phyloP scores from a whole-genome alignment of 2,888 invertebrate species.

The Clepsis dumicolana region DNA sequence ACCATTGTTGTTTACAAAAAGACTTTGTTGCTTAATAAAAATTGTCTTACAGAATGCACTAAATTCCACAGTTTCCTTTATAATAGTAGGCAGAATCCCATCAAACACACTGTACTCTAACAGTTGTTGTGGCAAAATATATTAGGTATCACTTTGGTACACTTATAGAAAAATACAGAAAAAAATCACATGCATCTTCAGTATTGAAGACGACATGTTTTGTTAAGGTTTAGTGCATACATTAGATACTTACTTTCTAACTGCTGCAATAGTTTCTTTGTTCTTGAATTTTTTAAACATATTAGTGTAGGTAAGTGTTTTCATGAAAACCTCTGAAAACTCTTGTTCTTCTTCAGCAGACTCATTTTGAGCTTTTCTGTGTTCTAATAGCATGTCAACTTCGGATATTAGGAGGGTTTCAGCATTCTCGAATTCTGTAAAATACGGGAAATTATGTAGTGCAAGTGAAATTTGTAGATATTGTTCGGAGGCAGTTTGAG shows the following conservation, averaged over 20 bases:
- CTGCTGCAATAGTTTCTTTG: slow-evolving; percentile 98
- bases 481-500: not conserved
- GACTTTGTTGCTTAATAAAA: no score
- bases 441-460: slow-evolving; percentile 62
- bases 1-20: no score
- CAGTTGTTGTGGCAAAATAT: no score
- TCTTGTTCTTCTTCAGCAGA: slow-evolving; percentile 99
- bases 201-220: no score
- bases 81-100: no score
- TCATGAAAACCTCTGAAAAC: slow-evolving; percentile 99
- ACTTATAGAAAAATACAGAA: no score
- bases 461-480: not conserved
- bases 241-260: slow-evolving; percentile 91
- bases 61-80: no score
- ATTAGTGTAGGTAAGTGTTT: slow-evolving; percentile 98
- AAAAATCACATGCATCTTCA: no score
- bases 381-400: slow-evolving; percentile 98
- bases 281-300: slow-evolving; percentile 99
- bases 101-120: no score
- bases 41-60: no score
- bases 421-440: slow-evolving; percentile 98
- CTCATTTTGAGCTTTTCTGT: slow-evolving; percentile 98
- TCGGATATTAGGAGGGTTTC: slow-evolving; percentile 98
- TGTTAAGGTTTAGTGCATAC: no score
- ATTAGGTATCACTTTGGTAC: no score